Conservation (phyloP, 2,888 invertebrate genomes). For the Caradrina clavipalpis region DNA sequence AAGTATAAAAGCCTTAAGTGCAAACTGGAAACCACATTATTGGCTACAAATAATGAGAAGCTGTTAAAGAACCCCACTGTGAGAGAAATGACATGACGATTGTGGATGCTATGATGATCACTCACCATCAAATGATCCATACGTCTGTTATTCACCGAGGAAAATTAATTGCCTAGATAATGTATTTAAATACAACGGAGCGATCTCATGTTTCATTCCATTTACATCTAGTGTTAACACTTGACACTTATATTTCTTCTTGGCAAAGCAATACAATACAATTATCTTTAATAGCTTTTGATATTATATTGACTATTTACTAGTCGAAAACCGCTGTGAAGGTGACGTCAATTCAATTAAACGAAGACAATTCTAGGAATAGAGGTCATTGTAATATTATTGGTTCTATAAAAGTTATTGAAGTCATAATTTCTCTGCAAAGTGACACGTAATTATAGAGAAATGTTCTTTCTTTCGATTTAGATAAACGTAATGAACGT, state of each 20-base stretch:
- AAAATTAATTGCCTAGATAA: constrained; percentile 57
- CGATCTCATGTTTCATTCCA: constrained; percentile 55
- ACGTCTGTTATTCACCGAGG: constrained; percentile 40
- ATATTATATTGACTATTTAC: constrained; percentile 34
- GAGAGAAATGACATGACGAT: constrained; percentile 49
- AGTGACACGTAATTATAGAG: constrained; percentile 35
- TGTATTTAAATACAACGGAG: constrained; percentile 51
- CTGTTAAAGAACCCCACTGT: constrained; percentile 33
- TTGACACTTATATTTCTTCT: constrained; percentile 50
- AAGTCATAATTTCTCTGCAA: constrained; percentile 39
- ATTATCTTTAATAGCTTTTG: constrained; percentile 36
- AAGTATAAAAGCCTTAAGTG: constrained; percentile 11
- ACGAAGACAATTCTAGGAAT: constrained; percentile 20
- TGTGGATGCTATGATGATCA: constrained; percentile 37
- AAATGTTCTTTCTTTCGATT: constrained; percentile 49
- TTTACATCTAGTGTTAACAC: constrained; percentile 50
- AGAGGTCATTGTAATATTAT: constrained; percentile 43
- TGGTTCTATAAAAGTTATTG: constrained; percentile 30
- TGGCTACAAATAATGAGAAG: constrained; percentile 18
- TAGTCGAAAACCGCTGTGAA: constrained; percentile 13
- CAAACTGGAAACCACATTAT: constrained; percentile 5
- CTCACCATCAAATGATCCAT: constrained; percentile 42
- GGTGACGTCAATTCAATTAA: constrained; percentile 40
- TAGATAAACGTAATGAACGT: constrained; percentile 59
- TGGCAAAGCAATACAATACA: constrained; percentile 27